Evolutionary conservation across 2,888 invertebrate species (phyloP).

Genomic region (Ceraclea dissimilis): DNA sequence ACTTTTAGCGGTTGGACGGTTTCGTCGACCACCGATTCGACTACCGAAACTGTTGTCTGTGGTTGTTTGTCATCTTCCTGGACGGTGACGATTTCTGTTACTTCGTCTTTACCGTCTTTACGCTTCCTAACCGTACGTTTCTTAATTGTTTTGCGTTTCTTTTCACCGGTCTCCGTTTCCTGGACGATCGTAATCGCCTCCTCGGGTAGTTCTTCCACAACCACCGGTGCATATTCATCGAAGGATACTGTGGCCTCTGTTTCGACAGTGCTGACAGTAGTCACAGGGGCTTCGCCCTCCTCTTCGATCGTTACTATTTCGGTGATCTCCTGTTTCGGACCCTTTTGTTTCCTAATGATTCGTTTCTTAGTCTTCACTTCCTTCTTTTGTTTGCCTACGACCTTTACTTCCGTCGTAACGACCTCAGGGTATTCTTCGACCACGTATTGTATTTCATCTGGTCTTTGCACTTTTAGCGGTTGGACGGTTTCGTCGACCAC

Average conservation of each 20-base stretch:
- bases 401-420: too few species aligned
- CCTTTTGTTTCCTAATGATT: slow-evolving; percentile 33
- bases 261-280: slow-evolving; percentile 29
- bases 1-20: too few species aligned
- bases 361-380: slow-evolving; percentile 32
- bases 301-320: slow-evolving; percentile 31
- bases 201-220: slow-evolving; percentile 23
- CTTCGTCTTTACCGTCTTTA: slow-evolving; percentile 38
- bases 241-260: neutral
- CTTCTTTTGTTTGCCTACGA: slow-evolving; percentile 24
- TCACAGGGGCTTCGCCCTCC: slow-evolving; percentile 34
- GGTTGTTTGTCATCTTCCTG: slow-evolving; percentile 35
- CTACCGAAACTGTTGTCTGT: slow-evolving; percentile 32
- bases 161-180: slow-evolving; percentile 24
- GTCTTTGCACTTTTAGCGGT: too few species aligned
- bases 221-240: neutral
- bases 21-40: slow-evolving; percentile 28
- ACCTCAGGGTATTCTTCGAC: too few species aligned
- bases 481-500: neutral
- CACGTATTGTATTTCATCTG: too few species aligned
- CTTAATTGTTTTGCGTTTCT: slow-evolving; percentile 32
- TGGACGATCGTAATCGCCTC: slow-evolving; percentile 10
- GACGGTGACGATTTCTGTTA: slow-evolving; percentile 39
- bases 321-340: slow-evolving; percentile 32
- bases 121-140: slow-evolving; percentile 42